Evolutionary conservation across 2,113 vertebrate genomes (phyloP).

Genomic region (Charadrius vociferus): DNA sequence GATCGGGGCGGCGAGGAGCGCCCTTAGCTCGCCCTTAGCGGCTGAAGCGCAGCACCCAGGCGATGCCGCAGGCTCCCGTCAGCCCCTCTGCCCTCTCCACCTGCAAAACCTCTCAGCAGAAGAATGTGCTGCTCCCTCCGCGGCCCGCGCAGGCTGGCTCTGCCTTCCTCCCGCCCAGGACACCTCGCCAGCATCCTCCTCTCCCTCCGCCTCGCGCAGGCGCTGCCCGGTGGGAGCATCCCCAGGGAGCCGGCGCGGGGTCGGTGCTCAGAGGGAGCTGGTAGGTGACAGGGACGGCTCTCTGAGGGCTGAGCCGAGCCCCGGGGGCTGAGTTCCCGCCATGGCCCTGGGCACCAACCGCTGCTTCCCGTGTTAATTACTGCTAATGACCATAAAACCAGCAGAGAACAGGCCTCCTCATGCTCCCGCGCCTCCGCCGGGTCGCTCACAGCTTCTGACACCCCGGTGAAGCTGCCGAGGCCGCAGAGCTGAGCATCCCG

Average conservation of each 20-base stretch:
- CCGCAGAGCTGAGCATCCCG: neutral
- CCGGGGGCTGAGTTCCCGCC: too few species aligned
- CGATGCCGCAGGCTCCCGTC: neutral
- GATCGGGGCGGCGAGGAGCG: rapidly evolving
- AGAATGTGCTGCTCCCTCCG: neutral
- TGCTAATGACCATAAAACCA: neutral
- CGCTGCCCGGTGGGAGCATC: neutral
- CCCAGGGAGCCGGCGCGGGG: rapidly evolving
- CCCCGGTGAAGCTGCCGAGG: neutral
- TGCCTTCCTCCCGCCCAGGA: neutral
- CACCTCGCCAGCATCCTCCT: neutral
- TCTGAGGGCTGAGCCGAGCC: neutral
- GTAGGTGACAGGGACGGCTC: neutral
- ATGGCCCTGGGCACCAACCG: neutral
- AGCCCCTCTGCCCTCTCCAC: neutral
- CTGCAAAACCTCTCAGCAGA: neutral
- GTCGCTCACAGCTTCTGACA: neutral
- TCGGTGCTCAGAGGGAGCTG: rapidly evolving
- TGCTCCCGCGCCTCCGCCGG: rapidly evolving
- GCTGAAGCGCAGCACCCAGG: neutral
- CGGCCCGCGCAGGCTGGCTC: neutral
- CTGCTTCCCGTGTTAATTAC: neutral
- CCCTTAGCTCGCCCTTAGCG: neutral
- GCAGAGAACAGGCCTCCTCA: too few species aligned
- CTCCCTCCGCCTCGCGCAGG: rapidly evolving